phyloP scores from a whole-genome alignment of 2,113 vertebrate genomes.

The Thryonomys swinderianus region DNA sequence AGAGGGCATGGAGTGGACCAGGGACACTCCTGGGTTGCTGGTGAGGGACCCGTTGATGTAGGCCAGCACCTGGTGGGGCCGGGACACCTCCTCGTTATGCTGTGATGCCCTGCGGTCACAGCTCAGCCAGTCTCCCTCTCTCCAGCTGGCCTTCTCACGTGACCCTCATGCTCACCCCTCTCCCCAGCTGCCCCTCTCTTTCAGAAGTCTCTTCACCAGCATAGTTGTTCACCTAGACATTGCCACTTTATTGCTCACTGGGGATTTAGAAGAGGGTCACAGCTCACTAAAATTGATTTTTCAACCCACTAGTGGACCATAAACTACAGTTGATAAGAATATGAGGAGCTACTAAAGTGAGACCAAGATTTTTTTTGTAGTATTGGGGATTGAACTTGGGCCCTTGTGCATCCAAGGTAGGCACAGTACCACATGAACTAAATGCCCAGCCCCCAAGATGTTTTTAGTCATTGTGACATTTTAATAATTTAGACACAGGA shows the following conservation, averaged over 20 bases:
- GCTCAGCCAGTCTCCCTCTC: background rate
- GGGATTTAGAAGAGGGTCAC: background rate
- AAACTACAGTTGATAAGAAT: conserved; percentile 8
- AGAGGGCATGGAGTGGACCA: conserved; percentile 86
- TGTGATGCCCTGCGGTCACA: background rate
- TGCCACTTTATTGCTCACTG: background rate
- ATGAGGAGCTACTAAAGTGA: background rate
- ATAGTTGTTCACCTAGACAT: background rate
- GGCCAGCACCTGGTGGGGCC: conserved; percentile 87
- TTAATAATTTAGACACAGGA: background rate
- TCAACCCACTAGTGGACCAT: background rate
- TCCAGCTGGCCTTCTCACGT: background rate
- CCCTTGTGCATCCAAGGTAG: too few relatives aligned
- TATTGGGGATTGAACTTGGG: too few relatives aligned
- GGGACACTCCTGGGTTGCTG: conserved; percentile 84
- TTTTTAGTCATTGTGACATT: background rate
- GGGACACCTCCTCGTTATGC: background rate
- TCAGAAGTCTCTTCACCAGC: background rate
- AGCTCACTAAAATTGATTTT: background rate
- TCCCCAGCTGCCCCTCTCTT: background rate
- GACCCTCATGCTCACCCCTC: background rate
- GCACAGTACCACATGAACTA: too few relatives aligned
- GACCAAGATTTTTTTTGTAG: background rate
- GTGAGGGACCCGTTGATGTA: conserved; percentile 84
- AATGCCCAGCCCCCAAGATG: too few relatives aligned